Percentiles rank a stretch among this genome's conserved stretches.
Evolutionary conservation across 2,888 invertebrate genomes (phyloP).

Genomic region (Chloroclystis v-ata): DNA sequence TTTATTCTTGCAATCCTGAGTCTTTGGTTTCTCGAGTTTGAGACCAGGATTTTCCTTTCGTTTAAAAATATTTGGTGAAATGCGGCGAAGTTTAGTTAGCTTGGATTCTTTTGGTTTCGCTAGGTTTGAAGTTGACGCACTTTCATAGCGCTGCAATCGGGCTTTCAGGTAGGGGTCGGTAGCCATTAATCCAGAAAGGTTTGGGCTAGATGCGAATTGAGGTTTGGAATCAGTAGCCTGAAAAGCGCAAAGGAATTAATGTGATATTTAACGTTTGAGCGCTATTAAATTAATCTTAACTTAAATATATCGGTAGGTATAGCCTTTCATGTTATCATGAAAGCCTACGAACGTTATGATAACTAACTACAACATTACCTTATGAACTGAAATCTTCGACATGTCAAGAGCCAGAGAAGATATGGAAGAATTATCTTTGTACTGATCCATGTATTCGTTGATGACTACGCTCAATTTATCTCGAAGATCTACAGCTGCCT

Average conservation of each 20-base stretch:
- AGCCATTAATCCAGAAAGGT: slow-evolving; percentile 44
- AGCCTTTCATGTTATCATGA: no score
- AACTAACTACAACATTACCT: no score
- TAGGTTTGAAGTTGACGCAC: slow-evolving; percentile 58
- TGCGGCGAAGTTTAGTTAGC: slow-evolving; percentile 45
- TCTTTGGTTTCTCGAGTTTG: slow-evolving; percentile 40
- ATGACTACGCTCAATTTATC: slow-evolving; percentile 47
- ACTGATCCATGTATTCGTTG: slow-evolving; percentile 48
- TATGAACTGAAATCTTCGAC: slow-evolving; percentile 66
- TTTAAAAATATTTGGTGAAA: slow-evolving; percentile 60
- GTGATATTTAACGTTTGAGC: no score
- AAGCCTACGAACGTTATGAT: no score
- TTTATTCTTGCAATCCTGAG: slow-evolving; percentile 42
- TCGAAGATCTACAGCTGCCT: slow-evolving; percentile 49
- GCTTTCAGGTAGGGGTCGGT: slow-evolving; percentile 46
- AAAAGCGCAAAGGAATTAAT: no score
- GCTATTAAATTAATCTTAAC: no score
- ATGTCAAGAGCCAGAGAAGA: slow-evolving; percentile 63
- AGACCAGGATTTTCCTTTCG: slow-evolving; percentile 37
- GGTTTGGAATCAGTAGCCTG: slow-evolving; percentile 55
- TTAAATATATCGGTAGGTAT: no score
- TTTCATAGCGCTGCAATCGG: slow-evolving; percentile 48
- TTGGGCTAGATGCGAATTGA: slow-evolving; percentile 67
- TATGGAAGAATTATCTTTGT: slow-evolving; percentile 53
- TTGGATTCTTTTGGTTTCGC: slow-evolving; percentile 37